Conservation (phyloP, 1,140 invertebrate genomes). For the Aphaenogaster rudis region DNA sequence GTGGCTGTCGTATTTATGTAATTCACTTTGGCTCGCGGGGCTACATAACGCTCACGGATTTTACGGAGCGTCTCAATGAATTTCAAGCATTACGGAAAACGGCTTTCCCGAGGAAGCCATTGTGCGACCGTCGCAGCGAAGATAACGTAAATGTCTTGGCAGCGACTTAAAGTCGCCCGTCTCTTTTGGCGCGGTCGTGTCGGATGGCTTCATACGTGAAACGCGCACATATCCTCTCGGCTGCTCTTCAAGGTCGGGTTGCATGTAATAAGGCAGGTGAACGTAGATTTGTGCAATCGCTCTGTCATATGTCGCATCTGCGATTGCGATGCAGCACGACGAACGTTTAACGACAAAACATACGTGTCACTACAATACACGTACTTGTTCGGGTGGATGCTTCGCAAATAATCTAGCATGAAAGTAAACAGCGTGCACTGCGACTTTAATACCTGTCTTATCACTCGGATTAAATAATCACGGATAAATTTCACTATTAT, state of each 20-base stretch:
- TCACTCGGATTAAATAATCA: conserved; percentile 31
- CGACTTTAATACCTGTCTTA: background rate
- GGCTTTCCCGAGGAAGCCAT: conserved; percentile 26
- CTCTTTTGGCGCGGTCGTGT: conserved; percentile 57
- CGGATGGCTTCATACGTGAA: background rate
- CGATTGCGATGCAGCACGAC: conserved; percentile 28
- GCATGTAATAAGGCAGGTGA: conserved; percentile 61
- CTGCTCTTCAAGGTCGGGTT: conserved; percentile 62
- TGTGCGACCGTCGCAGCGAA: conserved; percentile 13
- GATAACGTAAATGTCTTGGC: conserved; percentile 61
- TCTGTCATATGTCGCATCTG: conserved; percentile 29
- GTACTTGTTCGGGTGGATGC: background rate
- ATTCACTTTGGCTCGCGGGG: conserved; percentile 15
- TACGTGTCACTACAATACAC: conserved; percentile 36
- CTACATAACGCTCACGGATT: conserved; percentile 10
- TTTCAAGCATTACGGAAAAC: conserved; percentile 48
- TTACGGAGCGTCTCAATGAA: conserved; percentile 23
- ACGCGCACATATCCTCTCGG: conserved; percentile 19
- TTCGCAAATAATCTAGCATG: background rate
- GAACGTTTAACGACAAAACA: conserved; percentile 31
- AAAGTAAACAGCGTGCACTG: conserved; percentile 18
- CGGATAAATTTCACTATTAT: background rate
- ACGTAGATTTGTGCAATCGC: conserved; percentile 64
- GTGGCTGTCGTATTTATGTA: conserved; percentile 25
- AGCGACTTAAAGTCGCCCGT: conserved; percentile 41